Evolutionary conservation across 2,113 vertebrate species (phyloP).

Genomic region (Pteronura brasiliensis): DNA sequence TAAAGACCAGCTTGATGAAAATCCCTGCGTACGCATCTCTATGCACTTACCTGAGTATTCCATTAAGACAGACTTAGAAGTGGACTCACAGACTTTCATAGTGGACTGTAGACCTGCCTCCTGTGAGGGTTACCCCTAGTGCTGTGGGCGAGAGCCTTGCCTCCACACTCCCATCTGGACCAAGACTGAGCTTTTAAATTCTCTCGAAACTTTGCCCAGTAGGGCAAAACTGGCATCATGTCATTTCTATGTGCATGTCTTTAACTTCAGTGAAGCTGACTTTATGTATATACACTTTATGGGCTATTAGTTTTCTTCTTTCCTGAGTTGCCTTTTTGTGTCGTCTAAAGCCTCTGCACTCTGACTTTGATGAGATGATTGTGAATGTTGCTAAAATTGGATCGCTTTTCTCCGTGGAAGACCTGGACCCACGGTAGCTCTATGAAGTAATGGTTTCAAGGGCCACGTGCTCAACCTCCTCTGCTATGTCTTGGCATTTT

Average conservation of each 20-base stretch:
- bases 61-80: not conserved
- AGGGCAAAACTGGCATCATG: not conserved
- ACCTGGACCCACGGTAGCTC: not conserved
- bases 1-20: not conserved
- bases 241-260: not conserved
- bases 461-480: not conserved
- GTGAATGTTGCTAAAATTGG: not conserved
- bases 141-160: not conserved
- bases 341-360: not conserved
- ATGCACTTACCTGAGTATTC: not conserved
- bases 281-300: not conserved
- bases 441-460: not conserved
- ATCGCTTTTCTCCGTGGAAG: not conserved
- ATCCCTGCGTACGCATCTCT: not conserved
- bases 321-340: not conserved
- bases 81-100: too few species aligned
- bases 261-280: not conserved
- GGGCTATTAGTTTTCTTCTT: not conserved
- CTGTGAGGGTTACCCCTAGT: accelerated
- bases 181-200: not conserved
- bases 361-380: not conserved
- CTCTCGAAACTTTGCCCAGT: not conserved
- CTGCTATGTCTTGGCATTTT: constrained; percentile 24
- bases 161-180: not conserved
- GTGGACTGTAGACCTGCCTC: not conserved